Conservation (phyloP, 2,888 invertebrate genomes). For the Cantharis rufa region DNA sequence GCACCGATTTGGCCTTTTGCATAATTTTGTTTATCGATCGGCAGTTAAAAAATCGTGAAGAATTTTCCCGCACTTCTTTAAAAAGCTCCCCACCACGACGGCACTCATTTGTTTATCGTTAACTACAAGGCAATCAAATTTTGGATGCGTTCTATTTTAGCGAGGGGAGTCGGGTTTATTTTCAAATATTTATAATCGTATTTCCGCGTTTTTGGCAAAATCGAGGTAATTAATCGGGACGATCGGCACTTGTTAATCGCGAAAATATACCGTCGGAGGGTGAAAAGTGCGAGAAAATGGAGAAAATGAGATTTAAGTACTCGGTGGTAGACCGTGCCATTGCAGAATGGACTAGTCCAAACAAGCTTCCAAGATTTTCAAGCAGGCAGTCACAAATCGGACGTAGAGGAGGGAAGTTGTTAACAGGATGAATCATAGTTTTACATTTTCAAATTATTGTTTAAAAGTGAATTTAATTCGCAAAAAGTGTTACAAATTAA, state of each 20-base stretch:
- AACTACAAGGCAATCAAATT: conserved; percentile 28
- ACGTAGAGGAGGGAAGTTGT: conserved; percentile 54
- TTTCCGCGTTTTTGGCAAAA: not conserved
- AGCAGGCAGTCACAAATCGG: conserved; percentile 57
- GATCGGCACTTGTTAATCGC: not conserved
- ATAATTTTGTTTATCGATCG: not conserved
- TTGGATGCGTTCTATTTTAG: conserved; percentile 25
- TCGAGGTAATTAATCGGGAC: not conserved
- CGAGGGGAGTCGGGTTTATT: conserved; percentile 30
- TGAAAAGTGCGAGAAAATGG: not conserved
- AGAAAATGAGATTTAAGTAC: not conserved
- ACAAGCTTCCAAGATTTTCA: conserved; percentile 56
- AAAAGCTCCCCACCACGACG: conserved; percentile 7
- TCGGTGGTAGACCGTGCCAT: conserved; percentile 30
- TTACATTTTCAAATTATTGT: conserved; percentile 53
- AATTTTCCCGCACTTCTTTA: conserved; percentile 13
- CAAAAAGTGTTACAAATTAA: conserved; percentile 46
- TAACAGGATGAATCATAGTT: conserved; percentile 58
- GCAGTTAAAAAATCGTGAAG: not conserved
- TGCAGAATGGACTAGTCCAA: conserved; percentile 53
- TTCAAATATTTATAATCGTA: conserved; percentile 14
- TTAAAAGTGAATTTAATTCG: conserved; percentile 48
- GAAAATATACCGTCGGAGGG: not conserved
- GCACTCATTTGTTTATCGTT: conserved; percentile 28
- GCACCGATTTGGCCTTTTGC: not conserved